phyloP scores from a whole-genome alignment of 2,113 vertebrate species.

The Cavia porcellus region DNA sequence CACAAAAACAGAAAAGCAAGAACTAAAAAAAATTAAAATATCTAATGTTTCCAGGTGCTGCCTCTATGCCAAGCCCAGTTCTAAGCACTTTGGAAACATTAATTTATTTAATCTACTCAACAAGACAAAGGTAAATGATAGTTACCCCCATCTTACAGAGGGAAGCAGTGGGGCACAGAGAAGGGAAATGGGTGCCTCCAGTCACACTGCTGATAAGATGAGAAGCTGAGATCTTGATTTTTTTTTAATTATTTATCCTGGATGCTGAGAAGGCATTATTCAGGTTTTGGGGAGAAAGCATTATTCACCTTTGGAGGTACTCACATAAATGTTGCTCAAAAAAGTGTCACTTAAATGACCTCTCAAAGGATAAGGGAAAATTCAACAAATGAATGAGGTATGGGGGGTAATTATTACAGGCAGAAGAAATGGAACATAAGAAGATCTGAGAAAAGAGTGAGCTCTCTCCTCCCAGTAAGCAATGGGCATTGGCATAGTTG shows the following conservation, averaged over 20 bases:
- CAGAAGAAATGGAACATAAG: background rate
- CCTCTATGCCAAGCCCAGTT: background rate
- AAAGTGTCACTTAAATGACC: background rate
- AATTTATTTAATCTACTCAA: too few species aligned
- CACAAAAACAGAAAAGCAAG: background rate
- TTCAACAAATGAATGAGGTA: background rate
- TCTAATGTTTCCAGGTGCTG: background rate
- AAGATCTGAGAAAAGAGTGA: background rate
- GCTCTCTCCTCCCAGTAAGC: background rate
- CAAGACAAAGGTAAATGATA: too few species aligned
- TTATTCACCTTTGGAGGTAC: too few species aligned
- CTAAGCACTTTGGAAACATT: too few species aligned
- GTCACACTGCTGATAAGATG: background rate
- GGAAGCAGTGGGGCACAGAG: background rate
- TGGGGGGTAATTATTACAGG: background rate
- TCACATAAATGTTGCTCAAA: background rate
- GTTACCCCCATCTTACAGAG: background rate
- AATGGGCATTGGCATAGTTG: rapidly evolving
- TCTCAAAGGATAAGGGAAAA: background rate
- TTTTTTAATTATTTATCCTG: background rate
- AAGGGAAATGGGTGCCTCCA: background rate
- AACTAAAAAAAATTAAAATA: background rate
- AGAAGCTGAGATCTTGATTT: too few species aligned
- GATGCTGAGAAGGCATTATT: background rate
- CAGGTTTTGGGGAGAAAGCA: background rate